phyloP scores from a whole-genome alignment of 2,113 vertebrate genomes.

The Pterocles burchelli region DNA sequence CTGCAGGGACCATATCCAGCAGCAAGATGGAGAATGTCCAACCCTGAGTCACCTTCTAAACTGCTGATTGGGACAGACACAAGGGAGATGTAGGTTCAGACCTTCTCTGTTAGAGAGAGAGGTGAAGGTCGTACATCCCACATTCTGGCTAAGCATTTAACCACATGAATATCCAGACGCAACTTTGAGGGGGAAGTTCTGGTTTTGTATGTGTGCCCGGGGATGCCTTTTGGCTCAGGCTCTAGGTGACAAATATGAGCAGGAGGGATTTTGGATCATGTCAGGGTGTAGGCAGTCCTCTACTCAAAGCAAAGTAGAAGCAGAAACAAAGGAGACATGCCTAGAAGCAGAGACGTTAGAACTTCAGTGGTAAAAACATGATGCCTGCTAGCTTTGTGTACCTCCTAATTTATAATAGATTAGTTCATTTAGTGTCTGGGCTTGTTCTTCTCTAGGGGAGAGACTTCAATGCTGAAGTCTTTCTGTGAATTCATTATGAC shows the following conservation, averaged over 20 bases:
- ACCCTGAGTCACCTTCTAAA: background rate
- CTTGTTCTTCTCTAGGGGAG: background rate
- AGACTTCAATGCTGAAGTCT: background rate
- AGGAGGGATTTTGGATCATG: background rate
- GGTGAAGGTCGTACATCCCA: rapidly evolving
- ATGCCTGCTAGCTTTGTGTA: background rate
- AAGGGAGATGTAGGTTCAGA: background rate
- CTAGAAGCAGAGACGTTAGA: background rate
- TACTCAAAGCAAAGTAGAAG: background rate
- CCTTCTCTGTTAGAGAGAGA: background rate
- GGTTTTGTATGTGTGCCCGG: background rate
- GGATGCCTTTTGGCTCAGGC: background rate
- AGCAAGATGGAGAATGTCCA: background rate
- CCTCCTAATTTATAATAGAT: background rate
- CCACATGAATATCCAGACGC: background rate
- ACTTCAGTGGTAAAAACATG: background rate
- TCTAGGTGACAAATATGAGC: background rate
- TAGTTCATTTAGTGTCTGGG: background rate
- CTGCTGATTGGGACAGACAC: background rate
- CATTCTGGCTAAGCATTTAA: background rate
- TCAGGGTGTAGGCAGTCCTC: background rate
- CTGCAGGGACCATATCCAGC: background rate
- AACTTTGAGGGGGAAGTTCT: background rate
- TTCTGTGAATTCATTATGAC: background rate
- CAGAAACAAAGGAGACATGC: background rate